Base-by-base conservation (phyloP, 2,888 invertebrate species). In the Ochropleura plecta region DNA sequence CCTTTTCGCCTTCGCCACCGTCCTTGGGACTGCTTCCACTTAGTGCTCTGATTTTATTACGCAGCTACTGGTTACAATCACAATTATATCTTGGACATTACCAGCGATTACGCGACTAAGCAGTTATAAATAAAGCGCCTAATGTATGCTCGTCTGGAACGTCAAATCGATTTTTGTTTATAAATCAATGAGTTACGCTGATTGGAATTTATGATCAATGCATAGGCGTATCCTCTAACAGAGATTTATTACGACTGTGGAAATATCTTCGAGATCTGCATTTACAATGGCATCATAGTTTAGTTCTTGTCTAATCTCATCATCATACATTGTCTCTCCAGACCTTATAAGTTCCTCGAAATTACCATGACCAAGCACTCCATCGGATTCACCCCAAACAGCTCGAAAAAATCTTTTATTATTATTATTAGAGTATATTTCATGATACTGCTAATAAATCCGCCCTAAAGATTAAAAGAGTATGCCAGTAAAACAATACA, bases 1-100 rank as follows among this genome's bases (percentile, higher is more conserved):
- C 76, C 73, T 78, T 78, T 86, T 82, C 81, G 84, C 83, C 80
- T 64, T 82, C 81, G 81, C 82, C 79, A 68, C 67, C 76, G 90
- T 89, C 90, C 90, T 90, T 90, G 88, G 73, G 49, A 78, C 76
- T 84, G 84, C 83, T 72, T 79, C 76, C 77, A 70, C 51, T 65
- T 64, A 53, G 64, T 77, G 40, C 53, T 68, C 65, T 60, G 72
- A 63, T 80, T 84, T 86, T 66, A 73, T 77, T 73, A 73, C 70
- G 16, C 53, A 46, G 66, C 60, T 68, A 66, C 66, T 79, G 65
- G 79, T 72, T 64, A 79, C 79, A 75, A 75, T 79, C 79, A 83
- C 67, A 69, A 66, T 70, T 74, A 71, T 76, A 71, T 76, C 73
- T 71, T 57, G 69, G 57, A 60, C 67, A 73, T 73, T 70, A 76